Conservation (phyloP, 2,113 vertebrate species). For the Clarias magur region DNA sequence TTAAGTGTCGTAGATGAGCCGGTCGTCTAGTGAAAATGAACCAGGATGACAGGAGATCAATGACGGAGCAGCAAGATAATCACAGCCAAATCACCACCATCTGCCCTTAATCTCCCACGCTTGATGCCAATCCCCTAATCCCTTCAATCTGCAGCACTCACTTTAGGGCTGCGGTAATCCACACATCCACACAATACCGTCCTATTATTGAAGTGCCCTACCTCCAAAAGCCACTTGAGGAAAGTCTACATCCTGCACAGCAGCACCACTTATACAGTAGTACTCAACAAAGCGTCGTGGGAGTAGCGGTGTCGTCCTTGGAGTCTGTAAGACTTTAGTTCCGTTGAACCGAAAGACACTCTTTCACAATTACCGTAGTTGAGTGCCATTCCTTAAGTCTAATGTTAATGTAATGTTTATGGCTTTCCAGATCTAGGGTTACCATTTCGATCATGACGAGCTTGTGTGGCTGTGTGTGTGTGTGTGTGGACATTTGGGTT, state of each 20-base stretch:
- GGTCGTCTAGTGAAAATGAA: constrained; percentile 70
- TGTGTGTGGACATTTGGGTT: neutral
- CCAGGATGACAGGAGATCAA: constrained; percentile 71
- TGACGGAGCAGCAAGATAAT: constrained; percentile 74
- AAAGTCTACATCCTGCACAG: neutral
- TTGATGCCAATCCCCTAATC: constrained; percentile 80
- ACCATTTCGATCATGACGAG: neutral
- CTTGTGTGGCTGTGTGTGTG: no score
- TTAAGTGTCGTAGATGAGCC: constrained; percentile 63
- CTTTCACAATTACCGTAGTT: neutral
- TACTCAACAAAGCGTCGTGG: neutral
- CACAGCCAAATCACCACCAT: constrained; percentile 75
- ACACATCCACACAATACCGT: constrained; percentile 54
- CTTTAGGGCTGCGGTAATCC: constrained; percentile 69
- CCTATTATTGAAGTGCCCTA: constrained; percentile 20
- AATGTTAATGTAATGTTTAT: neutral
- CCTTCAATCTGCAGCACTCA: constrained; percentile 69
- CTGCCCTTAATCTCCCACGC: constrained; percentile 77
- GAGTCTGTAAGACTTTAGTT: neutral
- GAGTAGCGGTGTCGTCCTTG: neutral
- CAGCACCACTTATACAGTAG: neutral
- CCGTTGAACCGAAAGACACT: neutral
- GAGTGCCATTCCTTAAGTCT: neutral
- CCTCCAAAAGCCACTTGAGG: constrained; percentile 23
- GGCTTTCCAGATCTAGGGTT: no score